Conservation (phyloP, 2,797 vertebrate genomes). For the Enteromius anoplus region DNA sequence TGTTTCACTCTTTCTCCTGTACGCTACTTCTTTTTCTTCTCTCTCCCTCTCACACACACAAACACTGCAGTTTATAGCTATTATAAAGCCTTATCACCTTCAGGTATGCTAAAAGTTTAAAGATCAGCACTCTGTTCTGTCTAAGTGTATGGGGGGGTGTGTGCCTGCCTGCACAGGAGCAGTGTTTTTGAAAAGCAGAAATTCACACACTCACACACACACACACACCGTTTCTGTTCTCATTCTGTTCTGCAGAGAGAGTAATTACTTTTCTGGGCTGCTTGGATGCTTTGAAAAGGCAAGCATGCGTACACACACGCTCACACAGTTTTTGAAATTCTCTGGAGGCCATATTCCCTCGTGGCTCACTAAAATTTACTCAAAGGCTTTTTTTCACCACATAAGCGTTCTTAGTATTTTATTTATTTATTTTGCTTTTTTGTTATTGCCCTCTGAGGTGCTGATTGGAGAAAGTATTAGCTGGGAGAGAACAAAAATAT, state of each 20-base stretch:
- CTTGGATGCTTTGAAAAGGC: conserved; percentile 51
- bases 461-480: conserved; percentile 41
- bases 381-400: conserved; percentile 44
- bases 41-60: neutral
- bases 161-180: neutral
- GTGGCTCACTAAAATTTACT: conserved; percentile 49
- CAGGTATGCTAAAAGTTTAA: conserved; percentile 42
- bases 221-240: conserved; percentile 39
- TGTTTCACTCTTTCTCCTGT: neutral
- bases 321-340: conserved; percentile 45
- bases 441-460: conserved; percentile 44
- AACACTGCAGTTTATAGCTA: conserved; percentile 11
- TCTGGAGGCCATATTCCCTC: conserved; percentile 46
- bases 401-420: conserved; percentile 45
- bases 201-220: neutral
- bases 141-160: neutral
- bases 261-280: conserved; percentile 56
- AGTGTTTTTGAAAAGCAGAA: conserved; percentile 30
- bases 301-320: conserved; percentile 1
- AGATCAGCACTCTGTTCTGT: conserved; percentile 15
- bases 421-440: conserved; percentile 39
- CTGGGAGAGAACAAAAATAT: conserved; percentile 43
- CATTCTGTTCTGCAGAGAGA: conserved; percentile 51
- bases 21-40: neutral
- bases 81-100: conserved; percentile 33